Conservation (phyloP, 2,888 invertebrate genomes). For the Acronicta leporina region DNA sequence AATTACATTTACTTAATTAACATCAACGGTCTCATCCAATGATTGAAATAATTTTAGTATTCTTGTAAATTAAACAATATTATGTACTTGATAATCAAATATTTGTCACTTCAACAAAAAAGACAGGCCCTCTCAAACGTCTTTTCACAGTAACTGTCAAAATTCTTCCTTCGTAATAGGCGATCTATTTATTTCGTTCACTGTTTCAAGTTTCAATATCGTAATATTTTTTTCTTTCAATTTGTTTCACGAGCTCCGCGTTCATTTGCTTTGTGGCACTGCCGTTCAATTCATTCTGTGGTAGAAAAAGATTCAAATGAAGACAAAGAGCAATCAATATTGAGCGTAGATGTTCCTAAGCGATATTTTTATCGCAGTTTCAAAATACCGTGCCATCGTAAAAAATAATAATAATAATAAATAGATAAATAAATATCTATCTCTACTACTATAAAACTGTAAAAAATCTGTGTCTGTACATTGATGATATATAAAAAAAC, state of each 20-base stretch:
- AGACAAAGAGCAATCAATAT: constrained; percentile 55
- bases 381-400: constrained; percentile 1
- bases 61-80: no score
- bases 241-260: constrained; percentile 51
- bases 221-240: constrained; percentile 56
- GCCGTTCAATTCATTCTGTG: constrained; percentile 58
- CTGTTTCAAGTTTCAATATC: constrained; percentile 49
- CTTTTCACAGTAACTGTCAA: constrained; percentile 26
- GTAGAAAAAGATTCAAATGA: constrained; percentile 52
- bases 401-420: not conserved
- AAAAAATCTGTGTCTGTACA: no score
- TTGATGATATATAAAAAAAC: no score
- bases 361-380: constrained; percentile 29
- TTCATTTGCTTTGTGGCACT: constrained; percentile 64
- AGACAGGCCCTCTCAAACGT: constrained; percentile 11
- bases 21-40: no score
- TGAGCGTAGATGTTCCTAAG: constrained; percentile 31
- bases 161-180: constrained; percentile 35
- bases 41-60: no score
- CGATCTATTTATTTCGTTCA: constrained; percentile 47
- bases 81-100: no score
- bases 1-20: no score
- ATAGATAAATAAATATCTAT: no score
- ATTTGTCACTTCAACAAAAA: constrained; percentile 13
- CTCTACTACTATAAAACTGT: no score